Conservation (phyloP, 2,888 invertebrate genomes). For the Drosophila cognata region DNA sequence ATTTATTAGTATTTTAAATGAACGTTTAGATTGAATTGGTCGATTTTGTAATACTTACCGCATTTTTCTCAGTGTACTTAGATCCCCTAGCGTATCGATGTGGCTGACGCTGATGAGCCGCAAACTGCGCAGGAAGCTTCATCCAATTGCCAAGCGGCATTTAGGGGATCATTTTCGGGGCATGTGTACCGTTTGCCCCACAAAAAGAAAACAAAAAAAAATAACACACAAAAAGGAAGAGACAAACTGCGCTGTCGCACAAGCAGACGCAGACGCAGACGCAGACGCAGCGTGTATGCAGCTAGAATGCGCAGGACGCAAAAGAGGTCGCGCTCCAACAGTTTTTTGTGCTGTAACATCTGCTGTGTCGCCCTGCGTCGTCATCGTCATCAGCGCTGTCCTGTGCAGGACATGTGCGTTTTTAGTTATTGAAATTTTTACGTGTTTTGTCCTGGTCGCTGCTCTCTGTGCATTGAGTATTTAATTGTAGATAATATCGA, state of each 20-base stretch:
- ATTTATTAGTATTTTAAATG: background rate
- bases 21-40: background rate
- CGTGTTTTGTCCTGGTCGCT: conserved; percentile 70
- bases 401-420: conserved; percentile 75
- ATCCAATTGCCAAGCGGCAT: conserved; percentile 72
- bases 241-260: conserved; percentile 6
- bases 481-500: conserved; percentile 82
- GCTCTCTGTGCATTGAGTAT: conserved; percentile 78
- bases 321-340: conserved; percentile 74
- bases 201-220: conserved; percentile 13
- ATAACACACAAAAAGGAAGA: conserved; percentile 23
- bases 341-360: conserved; percentile 59
- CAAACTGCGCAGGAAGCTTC: conserved; percentile 78
- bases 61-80: conserved; percentile 29
- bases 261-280: conserved; percentile 30
- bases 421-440: conserved; percentile 82
- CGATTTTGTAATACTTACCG: background rate
- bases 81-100: conserved; percentile 19
- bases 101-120: conserved; percentile 76
- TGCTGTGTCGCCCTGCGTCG: conserved; percentile 30
- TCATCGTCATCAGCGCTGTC: conserved; percentile 15
- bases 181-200: conserved; percentile 60
- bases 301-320: conserved; percentile 40
- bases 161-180: conserved; percentile 79
- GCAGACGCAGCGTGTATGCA: conserved; percentile 57